Percentiles rank a stretch among this genome's conserved stretches.
Evolutionary conservation across 2,888 invertebrate genomes (phyloP).

Genomic region (Caenorhabditis angaria): DNA sequence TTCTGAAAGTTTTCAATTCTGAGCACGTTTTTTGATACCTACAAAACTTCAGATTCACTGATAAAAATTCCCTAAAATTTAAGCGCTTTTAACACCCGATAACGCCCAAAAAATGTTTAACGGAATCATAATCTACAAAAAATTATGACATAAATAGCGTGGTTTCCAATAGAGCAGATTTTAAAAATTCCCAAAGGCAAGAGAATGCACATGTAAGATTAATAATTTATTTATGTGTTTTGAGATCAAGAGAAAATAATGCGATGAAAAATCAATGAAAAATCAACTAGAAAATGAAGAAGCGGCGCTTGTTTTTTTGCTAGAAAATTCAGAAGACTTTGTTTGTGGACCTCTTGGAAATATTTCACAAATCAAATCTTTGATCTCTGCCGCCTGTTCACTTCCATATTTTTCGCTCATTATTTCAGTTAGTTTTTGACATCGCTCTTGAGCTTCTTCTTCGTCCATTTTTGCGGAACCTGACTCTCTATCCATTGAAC

Average conservation of each 20-base stretch:
- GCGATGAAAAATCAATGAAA: neutral
- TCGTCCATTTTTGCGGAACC: neutral
- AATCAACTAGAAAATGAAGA: neutral
- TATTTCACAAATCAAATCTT: slow-evolving; percentile 34
- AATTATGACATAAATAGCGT: too few relatives aligned
- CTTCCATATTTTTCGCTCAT: slow-evolving; percentile 23
- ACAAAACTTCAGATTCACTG: too few relatives aligned
- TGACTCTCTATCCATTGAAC: neutral
- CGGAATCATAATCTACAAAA: too few relatives aligned
- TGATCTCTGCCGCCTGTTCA: slow-evolving; percentile 27
- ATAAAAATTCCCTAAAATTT: too few relatives aligned
- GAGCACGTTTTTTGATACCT: too few relatives aligned
- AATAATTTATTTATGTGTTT: too few relatives aligned
- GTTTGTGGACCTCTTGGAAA: slow-evolving; percentile 8
- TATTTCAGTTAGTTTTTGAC: slow-evolving; percentile 10
- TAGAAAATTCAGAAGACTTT: slow-evolving; percentile 1
- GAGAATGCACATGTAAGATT: too few relatives aligned
- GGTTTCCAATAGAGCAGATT: too few relatives aligned
- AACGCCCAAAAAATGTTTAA: too few relatives aligned
- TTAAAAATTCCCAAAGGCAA: too few relatives aligned
- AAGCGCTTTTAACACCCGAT: too few relatives aligned
- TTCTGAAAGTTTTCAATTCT: too few relatives aligned
- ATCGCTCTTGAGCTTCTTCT: neutral
- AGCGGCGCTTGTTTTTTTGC: neutral
- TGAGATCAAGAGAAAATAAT: neutral